Base-by-base conservation (phyloP, 2,113 vertebrate genomes). In the Dascyllus trimaculatus region DNA sequence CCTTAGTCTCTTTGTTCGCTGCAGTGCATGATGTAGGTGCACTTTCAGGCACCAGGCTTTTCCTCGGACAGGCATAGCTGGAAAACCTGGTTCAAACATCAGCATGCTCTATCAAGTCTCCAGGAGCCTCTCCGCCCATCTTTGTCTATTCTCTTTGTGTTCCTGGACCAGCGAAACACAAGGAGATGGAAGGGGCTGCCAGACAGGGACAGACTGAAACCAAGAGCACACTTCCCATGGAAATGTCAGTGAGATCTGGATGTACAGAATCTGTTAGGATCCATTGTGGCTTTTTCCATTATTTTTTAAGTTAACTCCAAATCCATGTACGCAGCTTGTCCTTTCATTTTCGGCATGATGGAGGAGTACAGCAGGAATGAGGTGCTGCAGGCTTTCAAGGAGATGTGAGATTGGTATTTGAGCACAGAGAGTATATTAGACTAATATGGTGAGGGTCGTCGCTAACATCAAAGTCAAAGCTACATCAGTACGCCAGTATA, bases 81-180 rank as follows among this genome's bases (percentile, higher is more conserved):
- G 38, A 79, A 85, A 78, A 78, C 49, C 74, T 68, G 71, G 10
- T 85, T 88, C 61, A 84, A 83, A 90, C 79, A 81, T 69, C 29
- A 61, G 81, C 71, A 68, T 51, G 72, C 56, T 72, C 64, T 56
- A 63, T 56, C 51, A 56, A 51, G 63, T 82, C 81, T 86, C 75
- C 71, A 70, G 71, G 71, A 84, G 61, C 35, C 49, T 59, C 52
- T n/a, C 59, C 52, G 4, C 15, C n/a, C n/a, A 6, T 77, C 35
- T 67, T 85, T 81, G 62, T 80, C 73, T 79, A 87, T 91, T 91
- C 90, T 85, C 79, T 91, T 89, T 91, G 84, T 75, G 49, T 19
- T 80, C 61, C 46, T 65, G 64, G 48, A 60, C 66, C 14, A 29
- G 60, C 3, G 21, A 81, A 81, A 81, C 35, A 71, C 35, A 80